Evolutionary conservation across 2,797 vertebrate species (phyloP).

Genomic region (Coccyzus lansbergi): DNA sequence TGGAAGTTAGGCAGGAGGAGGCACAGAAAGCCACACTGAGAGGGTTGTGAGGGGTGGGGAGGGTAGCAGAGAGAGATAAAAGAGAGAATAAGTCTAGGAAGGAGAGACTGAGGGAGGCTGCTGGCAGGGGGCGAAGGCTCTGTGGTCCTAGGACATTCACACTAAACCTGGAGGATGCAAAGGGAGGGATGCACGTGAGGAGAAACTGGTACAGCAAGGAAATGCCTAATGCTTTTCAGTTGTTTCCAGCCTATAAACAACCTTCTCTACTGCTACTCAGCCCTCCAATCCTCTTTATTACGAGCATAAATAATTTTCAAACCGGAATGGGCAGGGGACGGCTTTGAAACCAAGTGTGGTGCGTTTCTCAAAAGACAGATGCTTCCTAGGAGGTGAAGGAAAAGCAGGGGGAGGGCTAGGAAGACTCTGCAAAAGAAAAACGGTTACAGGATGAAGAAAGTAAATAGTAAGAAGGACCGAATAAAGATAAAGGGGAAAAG

Average conservation of each 20-base stretch:
- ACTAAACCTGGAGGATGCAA: background rate
- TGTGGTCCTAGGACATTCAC: background rate
- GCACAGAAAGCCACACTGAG: background rate
- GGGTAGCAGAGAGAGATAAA: background rate
- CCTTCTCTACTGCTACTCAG: background rate
- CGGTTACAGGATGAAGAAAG: background rate
- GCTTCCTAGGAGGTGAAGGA: background rate
- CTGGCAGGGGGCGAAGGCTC: background rate
- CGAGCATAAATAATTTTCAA: conserved; percentile 7
- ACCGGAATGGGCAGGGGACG: background rate
- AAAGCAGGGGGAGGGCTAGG: background rate
- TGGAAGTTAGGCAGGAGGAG: background rate
- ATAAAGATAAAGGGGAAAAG: conserved; percentile 1
- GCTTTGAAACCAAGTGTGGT: conserved; percentile 3
- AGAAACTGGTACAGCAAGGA: background rate
- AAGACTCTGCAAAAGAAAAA: background rate
- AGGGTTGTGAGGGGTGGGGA: background rate
- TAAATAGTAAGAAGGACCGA: conserved; percentile 9
- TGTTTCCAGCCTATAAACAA: background rate
- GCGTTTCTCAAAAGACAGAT: background rate
- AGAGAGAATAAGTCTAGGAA: background rate
- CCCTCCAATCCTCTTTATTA: background rate
- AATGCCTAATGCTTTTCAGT: background rate
- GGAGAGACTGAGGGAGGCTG: background rate
- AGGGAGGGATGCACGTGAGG: background rate